Evolutionary conservation across 1,140 invertebrate genomes (phyloP), one percentile per base, ranked within the genome.

Genomic region (Drosophila seguyi): DNA sequence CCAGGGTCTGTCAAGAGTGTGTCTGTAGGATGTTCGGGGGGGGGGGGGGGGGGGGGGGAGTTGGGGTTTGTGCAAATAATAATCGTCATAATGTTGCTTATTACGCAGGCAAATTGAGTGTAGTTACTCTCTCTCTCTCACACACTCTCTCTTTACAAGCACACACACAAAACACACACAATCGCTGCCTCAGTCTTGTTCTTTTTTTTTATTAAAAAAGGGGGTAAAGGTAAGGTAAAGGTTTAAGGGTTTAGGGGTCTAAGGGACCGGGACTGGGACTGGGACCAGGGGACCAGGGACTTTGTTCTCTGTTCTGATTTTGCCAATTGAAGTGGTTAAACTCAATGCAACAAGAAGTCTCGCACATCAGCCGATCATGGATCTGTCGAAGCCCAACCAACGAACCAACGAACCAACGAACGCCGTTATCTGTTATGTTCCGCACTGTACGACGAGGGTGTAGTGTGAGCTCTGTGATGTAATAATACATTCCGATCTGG

Each of bases 341-440:
- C 91, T 92, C 91, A 92, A 92, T 92, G 91, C 91, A 92, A 92
- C 91, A 92, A 92, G 91, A 92, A 92, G 84, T 92, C 78, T 79
- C 80, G 87, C 90, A 91, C 90, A 91, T 83, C 75, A 74, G 77
- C 85, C 71, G 74, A 83, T 80, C 38, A 82, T 66, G 29, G 48
- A 45, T 63, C 61, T 25, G 22, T 52, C 36, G 38, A 53, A 69
- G 53, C 66, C 42, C 61, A 41, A 42, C 29, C 61, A 71, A 29
- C 39, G 53, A 65, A 69, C 62, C 67, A 58, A 14, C 11, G 11
- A 39, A 53, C 61, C 67, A 58, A 11, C 55, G 38, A 66, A 66
- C 59, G 45, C n/a, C 27, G 8, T 47, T 25, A 14, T 22, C 13
- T 27, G 14, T 25, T 18, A 16, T 34, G 16, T 27, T 48, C 56